Percentiles rank a stretch among this genome's conserved stretches.
Conservation (phyloP, 2,888 invertebrate genomes). For the Miltochrista miniata region DNA sequence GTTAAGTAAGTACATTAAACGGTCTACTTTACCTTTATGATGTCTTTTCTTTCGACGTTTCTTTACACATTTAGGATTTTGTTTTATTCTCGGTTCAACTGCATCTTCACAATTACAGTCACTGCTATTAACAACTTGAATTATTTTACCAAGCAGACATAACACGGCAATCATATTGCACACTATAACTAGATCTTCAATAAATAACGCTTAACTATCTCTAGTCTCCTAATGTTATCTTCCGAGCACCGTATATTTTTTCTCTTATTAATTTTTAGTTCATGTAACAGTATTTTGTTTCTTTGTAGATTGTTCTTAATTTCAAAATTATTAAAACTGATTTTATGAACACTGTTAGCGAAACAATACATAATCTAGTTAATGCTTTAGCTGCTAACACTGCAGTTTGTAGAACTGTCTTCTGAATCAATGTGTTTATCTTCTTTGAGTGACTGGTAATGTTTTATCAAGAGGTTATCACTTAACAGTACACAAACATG, state of each 20-base stretch:
- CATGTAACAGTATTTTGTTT: constrained; percentile 38
- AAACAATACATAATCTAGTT: constrained; percentile 50
- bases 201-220: constrained; percentile 22
- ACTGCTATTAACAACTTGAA: constrained; percentile 52
- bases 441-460: constrained; percentile 26
- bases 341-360: constrained; percentile 28
- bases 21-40: constrained; percentile 37
- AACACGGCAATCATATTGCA: constrained; percentile 67
- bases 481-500: constrained; percentile 42
- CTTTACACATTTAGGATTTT: constrained; percentile 26
- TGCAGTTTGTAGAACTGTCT: constrained; percentile 39
- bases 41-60: constrained; percentile 39
- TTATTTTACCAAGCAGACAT: constrained; percentile 61
- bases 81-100: constrained; percentile 14
- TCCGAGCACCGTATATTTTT: constrained; percentile 48
- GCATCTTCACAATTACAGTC: constrained; percentile 29
- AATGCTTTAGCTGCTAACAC: constrained; percentile 26
- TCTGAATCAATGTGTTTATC: constrained; percentile 34
- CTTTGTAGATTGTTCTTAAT: constrained; percentile 24
- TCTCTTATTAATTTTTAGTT: constrained; percentile 52
- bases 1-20: background rate
- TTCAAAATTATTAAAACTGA: constrained; percentile 29
- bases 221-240: constrained; percentile 32
- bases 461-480: constrained; percentile 67
- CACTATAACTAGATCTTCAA: constrained; percentile 21